These are phyloP conservation scores for Sinopyrophorus schimmeli DNA, from an alignment of 2,888 invertebrate species.

Conservation along the genomic window DNA sequence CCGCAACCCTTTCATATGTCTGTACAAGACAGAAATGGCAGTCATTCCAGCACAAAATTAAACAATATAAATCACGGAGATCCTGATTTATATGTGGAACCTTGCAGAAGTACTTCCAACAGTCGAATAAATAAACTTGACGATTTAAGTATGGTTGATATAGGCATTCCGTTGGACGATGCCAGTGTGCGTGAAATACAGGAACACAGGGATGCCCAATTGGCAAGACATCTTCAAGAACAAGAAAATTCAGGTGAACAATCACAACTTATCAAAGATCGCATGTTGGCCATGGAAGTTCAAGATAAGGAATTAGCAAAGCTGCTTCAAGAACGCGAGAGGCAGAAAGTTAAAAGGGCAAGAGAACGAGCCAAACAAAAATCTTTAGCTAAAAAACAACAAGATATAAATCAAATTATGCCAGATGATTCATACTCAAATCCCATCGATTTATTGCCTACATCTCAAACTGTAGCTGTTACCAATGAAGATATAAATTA, in stretches of 20 bases:
- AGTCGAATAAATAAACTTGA: constrained; percentile 43
- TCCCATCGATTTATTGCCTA: constrained; percentile 59
- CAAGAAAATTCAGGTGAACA: constrained; percentile 69
- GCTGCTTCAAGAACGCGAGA: constrained; percentile 74
- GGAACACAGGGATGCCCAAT: constrained; percentile 74
- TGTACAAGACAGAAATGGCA: too few species aligned
- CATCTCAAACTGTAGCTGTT: constrained; percentile 38
- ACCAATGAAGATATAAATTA: constrained; percentile 52
- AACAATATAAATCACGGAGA: too few species aligned
- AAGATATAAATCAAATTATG: constrained; percentile 48
- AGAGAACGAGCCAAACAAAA: constrained; percentile 70
- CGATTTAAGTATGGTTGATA: constrained; percentile 51
- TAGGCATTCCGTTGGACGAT: constrained; percentile 58
- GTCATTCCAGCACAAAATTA: too few species aligned
- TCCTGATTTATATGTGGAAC: constrained; percentile 46
- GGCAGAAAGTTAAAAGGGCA: constrained; percentile 70
- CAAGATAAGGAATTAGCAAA: constrained; percentile 79
- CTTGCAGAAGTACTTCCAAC: constrained; percentile 42
- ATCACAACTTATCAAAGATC: constrained; percentile 60
- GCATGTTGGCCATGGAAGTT: constrained; percentile 74
- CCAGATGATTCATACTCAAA: constrained; percentile 59
- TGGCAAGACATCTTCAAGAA: constrained; percentile 75
- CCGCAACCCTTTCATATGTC: too few species aligned
- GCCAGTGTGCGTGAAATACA: constrained; percentile 57
- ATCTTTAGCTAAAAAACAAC: constrained; percentile 59